phyloP scores from a whole-genome alignment of 2,113 vertebrate genomes.

The Maccullochella peelii region DNA sequence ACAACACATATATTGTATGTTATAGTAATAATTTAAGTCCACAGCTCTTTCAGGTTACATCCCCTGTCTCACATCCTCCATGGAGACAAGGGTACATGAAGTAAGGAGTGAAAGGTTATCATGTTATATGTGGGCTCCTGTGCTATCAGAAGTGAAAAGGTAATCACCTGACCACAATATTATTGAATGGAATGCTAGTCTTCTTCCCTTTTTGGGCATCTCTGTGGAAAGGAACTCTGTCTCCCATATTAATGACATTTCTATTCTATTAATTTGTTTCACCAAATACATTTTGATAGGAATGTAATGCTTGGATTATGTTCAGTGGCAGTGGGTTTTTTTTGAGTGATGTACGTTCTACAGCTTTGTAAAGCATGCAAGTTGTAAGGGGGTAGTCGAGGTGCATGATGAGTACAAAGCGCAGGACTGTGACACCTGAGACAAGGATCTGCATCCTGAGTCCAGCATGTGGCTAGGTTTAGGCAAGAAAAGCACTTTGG shows the following conservation, averaged over 20 bases:
- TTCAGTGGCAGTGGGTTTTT: neutral
- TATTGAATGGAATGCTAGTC: constrained; percentile 4
- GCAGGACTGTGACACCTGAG: neutral
- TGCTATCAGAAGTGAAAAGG: constrained; percentile 29
- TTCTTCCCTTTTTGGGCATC: neutral
- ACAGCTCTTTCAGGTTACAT: constrained; percentile 24
- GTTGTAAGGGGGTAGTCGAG: neutral
- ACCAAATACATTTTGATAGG: neutral
- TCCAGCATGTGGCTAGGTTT: neutral
- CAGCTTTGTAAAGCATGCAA: neutral
- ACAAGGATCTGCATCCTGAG: neutral
- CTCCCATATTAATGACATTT: neutral
- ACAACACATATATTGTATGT: constrained; percentile 19
- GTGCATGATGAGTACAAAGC: neutral
- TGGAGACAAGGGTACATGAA: constrained; percentile 44
- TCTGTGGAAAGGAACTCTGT: neutral
- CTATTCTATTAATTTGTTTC: neutral
- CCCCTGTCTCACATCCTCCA: constrained; percentile 47
- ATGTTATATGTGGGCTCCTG: neutral
- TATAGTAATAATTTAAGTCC: constrained; percentile 16
- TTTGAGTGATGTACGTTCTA: neutral
- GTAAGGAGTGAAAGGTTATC: constrained; percentile 9
- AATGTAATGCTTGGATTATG: neutral
- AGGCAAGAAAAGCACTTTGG: too few relatives aligned
- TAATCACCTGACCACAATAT: constrained; percentile 14